Evolutionary conservation across 2,113 vertebrate genomes (phyloP).

Genomic region (Myotis brandtii): DNA sequence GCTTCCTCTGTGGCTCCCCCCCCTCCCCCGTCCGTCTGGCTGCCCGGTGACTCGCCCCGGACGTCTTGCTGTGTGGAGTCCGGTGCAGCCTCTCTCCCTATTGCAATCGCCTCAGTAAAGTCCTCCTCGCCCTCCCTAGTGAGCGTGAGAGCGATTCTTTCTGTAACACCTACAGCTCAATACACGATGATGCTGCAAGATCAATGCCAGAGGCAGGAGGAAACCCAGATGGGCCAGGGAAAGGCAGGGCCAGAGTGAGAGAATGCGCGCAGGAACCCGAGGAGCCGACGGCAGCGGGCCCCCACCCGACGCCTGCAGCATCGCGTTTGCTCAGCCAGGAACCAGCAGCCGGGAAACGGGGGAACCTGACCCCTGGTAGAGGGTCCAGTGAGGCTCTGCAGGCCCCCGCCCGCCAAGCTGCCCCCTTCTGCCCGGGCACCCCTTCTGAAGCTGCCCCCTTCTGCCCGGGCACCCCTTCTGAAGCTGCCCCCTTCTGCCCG

Average conservation of each 20-base stretch:
- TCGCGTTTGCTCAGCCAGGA: too few relatives aligned
- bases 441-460: too few relatives aligned
- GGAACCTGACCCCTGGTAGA: not conserved
- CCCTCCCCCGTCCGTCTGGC: too few relatives aligned
- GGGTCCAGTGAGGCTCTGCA: too few relatives aligned
- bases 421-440: not conserved
- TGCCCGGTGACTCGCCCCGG: not conserved
- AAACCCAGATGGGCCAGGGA: rapidly evolving
- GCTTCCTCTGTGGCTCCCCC: not conserved
- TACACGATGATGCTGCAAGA: rapidly evolving
- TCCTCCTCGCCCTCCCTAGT: not conserved
- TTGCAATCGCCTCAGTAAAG: not conserved
- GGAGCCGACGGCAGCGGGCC: rapidly evolving
- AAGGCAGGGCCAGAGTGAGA: not conserved
- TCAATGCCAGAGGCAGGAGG: too few relatives aligned
- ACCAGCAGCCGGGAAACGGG: rapidly evolving
- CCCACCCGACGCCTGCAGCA: rapidly evolving
- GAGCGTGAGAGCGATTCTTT: not conserved
- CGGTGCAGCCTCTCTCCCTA: too few relatives aligned
- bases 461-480: too few relatives aligned
- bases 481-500: too few relatives aligned
- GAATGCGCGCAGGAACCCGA: not conserved
- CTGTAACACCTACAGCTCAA: not conserved
- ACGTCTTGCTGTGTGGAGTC: not conserved
- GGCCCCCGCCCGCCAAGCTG: not conserved